A percentile compares a stretch with the other conserved stretches of the same genome.
These are phyloP conservation scores for Stomatorhinus walkeri DNA, from an alignment of 2,797 vertebrate species.

Conservation along the genomic window DNA sequence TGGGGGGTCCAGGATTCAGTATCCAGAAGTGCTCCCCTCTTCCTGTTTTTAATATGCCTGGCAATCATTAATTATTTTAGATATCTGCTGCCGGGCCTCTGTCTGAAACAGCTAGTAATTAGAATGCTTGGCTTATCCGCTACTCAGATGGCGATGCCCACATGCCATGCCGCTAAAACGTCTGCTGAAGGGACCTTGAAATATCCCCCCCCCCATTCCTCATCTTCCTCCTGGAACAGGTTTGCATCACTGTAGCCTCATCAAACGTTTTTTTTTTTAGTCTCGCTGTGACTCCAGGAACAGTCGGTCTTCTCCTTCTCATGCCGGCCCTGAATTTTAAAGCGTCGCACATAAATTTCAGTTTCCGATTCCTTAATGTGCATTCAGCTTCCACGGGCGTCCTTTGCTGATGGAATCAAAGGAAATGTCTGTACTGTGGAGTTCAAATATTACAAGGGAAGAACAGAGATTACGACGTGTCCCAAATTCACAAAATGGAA, in stretches of 20 bases:
- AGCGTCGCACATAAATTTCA: not conserved
- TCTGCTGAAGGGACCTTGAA: not conserved
- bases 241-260: not conserved
- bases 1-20: constrained; percentile 35
- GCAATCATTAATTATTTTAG: constrained; percentile 39
- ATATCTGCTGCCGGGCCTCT: constrained; percentile 26
- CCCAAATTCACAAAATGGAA: not conserved
- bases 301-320: not conserved
- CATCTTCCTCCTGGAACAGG: not conserved
- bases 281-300: not conserved
- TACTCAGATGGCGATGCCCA: constrained; percentile 24
- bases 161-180: not conserved
- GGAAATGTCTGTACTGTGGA: not conserved
- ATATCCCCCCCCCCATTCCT: not conserved
- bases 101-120: constrained; percentile 44
- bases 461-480: not conserved
- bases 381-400: not conserved
- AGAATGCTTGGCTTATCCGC: constrained; percentile 40
- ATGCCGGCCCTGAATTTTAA: not conserved
- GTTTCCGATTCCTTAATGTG: not conserved
- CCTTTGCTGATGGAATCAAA: not conserved
- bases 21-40: constrained; percentile 23
- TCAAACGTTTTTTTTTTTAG: not conserved
- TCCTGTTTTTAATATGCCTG: constrained; percentile 32
- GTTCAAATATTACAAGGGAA: not conserved